Base-by-base conservation (phyloP, 1,140 invertebrate genomes). In the Spodoptera frugiperda region DNA sequence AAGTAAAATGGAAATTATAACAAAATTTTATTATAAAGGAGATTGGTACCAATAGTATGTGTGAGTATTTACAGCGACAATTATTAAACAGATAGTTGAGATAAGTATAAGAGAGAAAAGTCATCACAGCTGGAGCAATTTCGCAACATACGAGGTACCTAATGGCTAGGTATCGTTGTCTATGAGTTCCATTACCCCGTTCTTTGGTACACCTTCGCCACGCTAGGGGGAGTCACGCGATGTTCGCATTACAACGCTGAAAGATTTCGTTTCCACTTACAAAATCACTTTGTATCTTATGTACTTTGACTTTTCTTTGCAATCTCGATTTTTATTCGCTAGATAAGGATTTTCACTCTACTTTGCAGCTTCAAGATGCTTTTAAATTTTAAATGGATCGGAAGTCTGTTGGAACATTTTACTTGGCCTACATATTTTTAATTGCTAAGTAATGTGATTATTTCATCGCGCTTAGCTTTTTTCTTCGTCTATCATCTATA, bases 251-350 rank as follows among this genome's bases (percentile, higher is more conserved):
- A 90, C 78, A 82, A 78, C 74, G 76, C 73, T 77, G 78, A 81
- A 85, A 89, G 87, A 90, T 90, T 88, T 90, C 84, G 83, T 86
- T 88, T 87, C 86, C 84, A 85, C 87, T 90, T 84, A 87, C 80
- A 82, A 87, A 89, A 90, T 88, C 85, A 87, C 84, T 90, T 87
- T 84, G 86, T 89, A 82, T 87, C 82, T 81, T 79, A 80, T 81
- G 76, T 83, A 84, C 79, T 77, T 85, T 85, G 77, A 57, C 65
- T 84, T 84, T 83, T 83, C 74, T 79, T 80, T 71, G 30, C n/a
- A 46, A 63, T 72, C 59, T 73, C 61, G 55, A 44, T 65, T 82
- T 78, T 78, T 76, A 75, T 76, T 81, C 68, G 51, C 33, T 39
- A 44, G 68, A 55, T 55, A 71, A 71, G 53, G 46, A 71, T 39